Evolutionary conservation across 2,888 invertebrate genomes (phyloP), one percentile per base, ranked within the genome.

Genomic region (Chrysina gloriosa): DNA sequence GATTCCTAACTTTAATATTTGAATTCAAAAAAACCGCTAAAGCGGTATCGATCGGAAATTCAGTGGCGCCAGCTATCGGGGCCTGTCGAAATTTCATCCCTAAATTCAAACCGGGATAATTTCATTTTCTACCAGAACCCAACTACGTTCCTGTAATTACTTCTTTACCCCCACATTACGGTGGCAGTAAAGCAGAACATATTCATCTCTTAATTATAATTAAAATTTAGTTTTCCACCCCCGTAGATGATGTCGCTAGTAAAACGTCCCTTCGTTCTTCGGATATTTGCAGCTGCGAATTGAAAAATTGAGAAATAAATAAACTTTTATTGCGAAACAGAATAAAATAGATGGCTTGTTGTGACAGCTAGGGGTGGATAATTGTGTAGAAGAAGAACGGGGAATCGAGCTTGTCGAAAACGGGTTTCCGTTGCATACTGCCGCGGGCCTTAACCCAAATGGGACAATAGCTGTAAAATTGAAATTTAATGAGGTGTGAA

Each of bases 391-490:
- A 50, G n/a, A n/a, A n/a, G 54, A 52, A 34, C 21, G 11, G 45
- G 27, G 14, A 31, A 21, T 42, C 65, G 25, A 25, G 42, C n/a
- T 42, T 11, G 34, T 25, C 50, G 50, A 63, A 56, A 58, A 77
- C 75, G 77, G 79, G 81, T 81, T 82, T 81, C 81, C 77, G 78
- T 81, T 80, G 81, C 81, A 82, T 79, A 80, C 80, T 76, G 78
- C 81, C 79, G 75, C 63, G 63, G 80, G 81, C 80, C 78, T 79
- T 82, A 82, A 82, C 82, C 82, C 82, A 82, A 80, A 82, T 83
- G 82, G 83, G 83, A 84, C 83, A 83, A 83, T 83, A 81, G 83
- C 84, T 84, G 84, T 84, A 84, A 84, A 84, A 84, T 84, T 84
- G 84, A 81, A 84, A 84, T 79, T 83, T 82, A 84, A 84, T 84